phyloP scores from a whole-genome alignment of 2,888 invertebrate species.

The Lithodes maja region DNA sequence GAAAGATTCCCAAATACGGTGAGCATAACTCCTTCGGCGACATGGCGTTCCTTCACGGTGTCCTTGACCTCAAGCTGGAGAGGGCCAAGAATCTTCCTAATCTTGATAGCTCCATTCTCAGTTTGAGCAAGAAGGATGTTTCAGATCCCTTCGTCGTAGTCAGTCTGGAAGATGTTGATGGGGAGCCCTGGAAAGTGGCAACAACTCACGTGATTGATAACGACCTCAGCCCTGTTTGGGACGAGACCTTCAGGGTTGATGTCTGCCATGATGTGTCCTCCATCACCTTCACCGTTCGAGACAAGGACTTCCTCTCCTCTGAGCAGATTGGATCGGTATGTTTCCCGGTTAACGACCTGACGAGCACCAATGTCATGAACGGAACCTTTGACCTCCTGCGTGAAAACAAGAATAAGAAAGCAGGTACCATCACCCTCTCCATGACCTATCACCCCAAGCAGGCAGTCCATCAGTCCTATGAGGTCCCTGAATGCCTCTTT shows the following conservation, averaged over 20 bases:
- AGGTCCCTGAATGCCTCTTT: conserved; percentile 70
- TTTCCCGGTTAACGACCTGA: conserved; percentile 63
- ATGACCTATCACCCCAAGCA: conserved; percentile 61
- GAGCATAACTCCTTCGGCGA: conserved; percentile 35
- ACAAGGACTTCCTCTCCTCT: conserved; percentile 65
- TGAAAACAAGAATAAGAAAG: conserved; percentile 41
- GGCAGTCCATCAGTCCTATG: conserved; percentile 65
- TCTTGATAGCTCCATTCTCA: conserved; percentile 69
- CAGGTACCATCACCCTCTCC: conserved; percentile 63
- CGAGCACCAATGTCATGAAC: conserved; percentile 60
- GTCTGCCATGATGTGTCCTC: conserved; percentile 69
- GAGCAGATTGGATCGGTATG: conserved; percentile 69
- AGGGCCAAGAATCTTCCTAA: conserved; percentile 70
- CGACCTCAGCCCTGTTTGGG: conserved; percentile 70
- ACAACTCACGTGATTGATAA: conserved; percentile 71
- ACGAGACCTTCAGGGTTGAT: conserved; percentile 70
- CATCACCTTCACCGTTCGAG: conserved; percentile 67
- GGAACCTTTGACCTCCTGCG: conserved; percentile 69
- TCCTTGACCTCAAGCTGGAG: conserved; percentile 69
- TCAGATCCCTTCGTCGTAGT: conserved; percentile 71
- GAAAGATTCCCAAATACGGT: conserved; percentile 44
- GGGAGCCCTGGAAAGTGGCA: conserved; percentile 66
- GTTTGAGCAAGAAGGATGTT: conserved; percentile 68
- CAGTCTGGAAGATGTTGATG: conserved; percentile 64
- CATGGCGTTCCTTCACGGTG: conserved; percentile 71